Evolutionary conservation across 2,113 vertebrate species (phyloP).

Genomic region (Protobothrops mucrosquamatus): DNA sequence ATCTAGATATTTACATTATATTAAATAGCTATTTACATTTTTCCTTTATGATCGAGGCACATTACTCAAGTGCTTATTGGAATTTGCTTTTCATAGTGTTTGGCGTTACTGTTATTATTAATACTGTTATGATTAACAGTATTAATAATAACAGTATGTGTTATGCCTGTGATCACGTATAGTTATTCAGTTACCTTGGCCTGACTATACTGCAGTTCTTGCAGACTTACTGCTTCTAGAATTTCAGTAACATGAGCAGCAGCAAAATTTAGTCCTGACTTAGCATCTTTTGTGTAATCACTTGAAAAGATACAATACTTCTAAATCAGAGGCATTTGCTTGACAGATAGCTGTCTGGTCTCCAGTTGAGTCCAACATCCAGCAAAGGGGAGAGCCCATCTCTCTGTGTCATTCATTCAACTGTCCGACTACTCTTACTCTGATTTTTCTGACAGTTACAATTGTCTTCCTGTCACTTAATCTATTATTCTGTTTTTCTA

Average conservation of each 20-base stretch:
- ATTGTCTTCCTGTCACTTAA: neutral
- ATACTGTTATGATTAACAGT: too few relatives aligned
- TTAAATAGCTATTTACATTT: neutral
- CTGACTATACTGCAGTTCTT: neutral
- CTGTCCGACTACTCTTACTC: neutral
- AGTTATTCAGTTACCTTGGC: neutral
- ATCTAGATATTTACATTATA: neutral
- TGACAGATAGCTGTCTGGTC: neutral
- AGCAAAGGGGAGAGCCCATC: neutral
- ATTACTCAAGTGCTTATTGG: neutral
- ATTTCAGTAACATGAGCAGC: neutral
- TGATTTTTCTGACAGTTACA: neutral
- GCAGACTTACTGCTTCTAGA: neutral
- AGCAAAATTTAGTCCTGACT: neutral
- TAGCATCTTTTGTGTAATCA: neutral
- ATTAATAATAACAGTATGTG: too few relatives aligned
- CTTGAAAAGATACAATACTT: neutral
- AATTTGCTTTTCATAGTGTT: neutral
- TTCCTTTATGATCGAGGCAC: neutral
- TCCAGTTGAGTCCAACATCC: neutral
- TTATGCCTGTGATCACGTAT: neutral
- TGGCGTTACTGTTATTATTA: neutral
- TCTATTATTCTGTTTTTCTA: neutral
- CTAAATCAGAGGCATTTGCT: neutral
- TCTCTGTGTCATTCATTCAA: neutral